Percentiles rank a stretch among this genome's conserved stretches.
Evolutionary conservation across 1,140 invertebrate genomes (phyloP).

Genomic region (Sycobia sp.): DNA sequence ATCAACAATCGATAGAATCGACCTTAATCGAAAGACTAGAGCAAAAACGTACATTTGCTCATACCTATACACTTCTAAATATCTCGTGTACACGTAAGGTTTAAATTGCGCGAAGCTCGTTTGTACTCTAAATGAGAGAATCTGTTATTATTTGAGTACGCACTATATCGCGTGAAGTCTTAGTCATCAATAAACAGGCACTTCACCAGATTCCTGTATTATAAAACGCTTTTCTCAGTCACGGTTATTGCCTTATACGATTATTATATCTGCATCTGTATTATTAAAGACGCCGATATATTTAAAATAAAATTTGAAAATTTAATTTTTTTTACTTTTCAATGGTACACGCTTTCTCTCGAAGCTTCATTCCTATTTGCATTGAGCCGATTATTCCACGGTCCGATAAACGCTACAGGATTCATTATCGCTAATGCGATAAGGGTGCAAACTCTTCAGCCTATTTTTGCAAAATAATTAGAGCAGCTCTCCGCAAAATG

Average conservation of each 20-base stretch:
- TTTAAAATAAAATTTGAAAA: too few relatives aligned
- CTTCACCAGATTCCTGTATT: conserved; percentile 1
- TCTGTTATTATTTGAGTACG: conserved; percentile 16
- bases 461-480: conserved; percentile 32
- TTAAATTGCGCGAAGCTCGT: conserved; percentile 1
- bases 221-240: neutral
- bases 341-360: conserved; percentile 15
- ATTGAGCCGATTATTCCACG: conserved; percentile 14
- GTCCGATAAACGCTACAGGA: neutral
- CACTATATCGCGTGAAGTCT: neutral
- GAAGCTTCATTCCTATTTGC: conserved; percentile 7
- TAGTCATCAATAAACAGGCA: conserved; percentile 15
- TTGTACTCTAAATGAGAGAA: conserved; percentile 10
- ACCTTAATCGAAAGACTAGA: neutral
- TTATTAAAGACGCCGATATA: too few relatives aligned
- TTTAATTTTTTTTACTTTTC: neutral
- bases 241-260: conserved; percentile 6
- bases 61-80: too few relatives aligned
- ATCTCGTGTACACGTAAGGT: neutral
- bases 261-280: too few relatives aligned
- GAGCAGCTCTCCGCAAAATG: conserved; percentile 2
- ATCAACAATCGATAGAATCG: neutral
- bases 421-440: conserved; percentile 8
- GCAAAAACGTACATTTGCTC: too few relatives aligned
- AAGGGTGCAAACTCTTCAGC: conserved; percentile 11